phyloP scores from a whole-genome alignment of 2,888 invertebrate genomes.

The Cheilosia scutellata region DNA sequence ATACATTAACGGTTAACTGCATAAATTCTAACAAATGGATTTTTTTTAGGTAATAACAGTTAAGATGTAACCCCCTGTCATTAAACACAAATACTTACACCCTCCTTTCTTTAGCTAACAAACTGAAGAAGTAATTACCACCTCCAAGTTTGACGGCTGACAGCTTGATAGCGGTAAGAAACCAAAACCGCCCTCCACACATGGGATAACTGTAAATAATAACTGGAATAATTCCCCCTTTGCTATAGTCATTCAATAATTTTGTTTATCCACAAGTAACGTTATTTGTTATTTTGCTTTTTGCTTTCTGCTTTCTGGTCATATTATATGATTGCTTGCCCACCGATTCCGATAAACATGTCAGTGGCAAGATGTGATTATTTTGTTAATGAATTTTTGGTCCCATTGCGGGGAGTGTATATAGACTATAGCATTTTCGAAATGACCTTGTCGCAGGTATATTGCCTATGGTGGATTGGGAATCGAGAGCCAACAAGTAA shows the following conservation, averaged over 20 bases:
- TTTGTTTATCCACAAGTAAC: conserved; percentile 62
- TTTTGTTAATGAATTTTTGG: conserved; percentile 63
- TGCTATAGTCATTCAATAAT: conserved; percentile 59
- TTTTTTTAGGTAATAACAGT: conserved; percentile 4
- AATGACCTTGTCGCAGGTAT: conserved; percentile 44
- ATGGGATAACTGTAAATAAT: conserved; percentile 53
- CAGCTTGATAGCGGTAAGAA: conserved; percentile 44
- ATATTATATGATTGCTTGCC: conserved; percentile 38
- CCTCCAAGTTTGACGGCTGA: conserved; percentile 54
- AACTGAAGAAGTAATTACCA: conserved; percentile 60
- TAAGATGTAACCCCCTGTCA: not conserved
- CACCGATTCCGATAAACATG: conserved; percentile 38
- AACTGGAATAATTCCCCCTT: conserved; percentile 31
- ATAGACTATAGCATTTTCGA: not conserved
- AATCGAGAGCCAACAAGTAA: not conserved
- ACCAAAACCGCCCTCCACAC: conserved; percentile 10
- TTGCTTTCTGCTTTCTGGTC: conserved; percentile 18
- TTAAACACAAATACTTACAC: conserved; percentile 12
- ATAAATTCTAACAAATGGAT: not conserved
- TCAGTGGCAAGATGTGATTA: conserved; percentile 42
- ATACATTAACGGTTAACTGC: not conserved
- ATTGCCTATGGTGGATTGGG: conserved; percentile 2
- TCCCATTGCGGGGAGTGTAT: conserved; percentile 11
- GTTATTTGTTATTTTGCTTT: conserved; percentile 19
- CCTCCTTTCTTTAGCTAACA: conserved; percentile 27